Evolutionary conservation across 2,113 vertebrate genomes (phyloP).

Genomic region (Corythornis madagascariensis): DNA sequence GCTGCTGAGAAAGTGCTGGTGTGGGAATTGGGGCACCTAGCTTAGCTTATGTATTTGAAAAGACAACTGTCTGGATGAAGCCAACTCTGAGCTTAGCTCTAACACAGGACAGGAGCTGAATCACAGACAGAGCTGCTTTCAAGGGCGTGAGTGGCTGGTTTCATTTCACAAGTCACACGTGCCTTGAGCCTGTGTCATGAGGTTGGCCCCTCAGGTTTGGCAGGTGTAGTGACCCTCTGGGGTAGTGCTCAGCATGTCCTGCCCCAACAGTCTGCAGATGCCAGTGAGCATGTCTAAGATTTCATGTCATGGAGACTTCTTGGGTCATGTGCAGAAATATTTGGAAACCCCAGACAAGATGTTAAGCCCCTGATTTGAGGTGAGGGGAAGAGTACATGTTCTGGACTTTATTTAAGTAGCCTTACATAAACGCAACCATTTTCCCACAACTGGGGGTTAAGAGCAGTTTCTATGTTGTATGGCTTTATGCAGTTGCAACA

Average conservation of each 20-base stretch:
- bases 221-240: rapidly evolving
- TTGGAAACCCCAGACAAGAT: neutral
- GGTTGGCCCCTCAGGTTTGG: neutral
- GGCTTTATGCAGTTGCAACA: neutral
- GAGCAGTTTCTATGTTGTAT: neutral
- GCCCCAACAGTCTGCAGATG: neutral
- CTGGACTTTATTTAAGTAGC: neutral
- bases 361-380: neutral
- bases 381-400: too few species aligned
- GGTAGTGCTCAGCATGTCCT: rapidly evolving
- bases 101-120: neutral
- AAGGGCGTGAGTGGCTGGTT: neutral
- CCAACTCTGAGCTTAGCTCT: neutral
- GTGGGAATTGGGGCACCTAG: too few species aligned
- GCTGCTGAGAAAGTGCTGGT: neutral
- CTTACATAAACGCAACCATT: neutral
- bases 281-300: too few species aligned
- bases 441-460: neutral
- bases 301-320: neutral
- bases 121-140: neutral
- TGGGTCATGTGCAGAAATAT: neutral
- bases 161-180: neutral
- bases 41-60: neutral
- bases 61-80: rapidly evolving
- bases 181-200: neutral